Base-by-base conservation (phyloP, 30 jellyfish, hydroid and myxozoan species). In the Aurelia sp. region DNA sequence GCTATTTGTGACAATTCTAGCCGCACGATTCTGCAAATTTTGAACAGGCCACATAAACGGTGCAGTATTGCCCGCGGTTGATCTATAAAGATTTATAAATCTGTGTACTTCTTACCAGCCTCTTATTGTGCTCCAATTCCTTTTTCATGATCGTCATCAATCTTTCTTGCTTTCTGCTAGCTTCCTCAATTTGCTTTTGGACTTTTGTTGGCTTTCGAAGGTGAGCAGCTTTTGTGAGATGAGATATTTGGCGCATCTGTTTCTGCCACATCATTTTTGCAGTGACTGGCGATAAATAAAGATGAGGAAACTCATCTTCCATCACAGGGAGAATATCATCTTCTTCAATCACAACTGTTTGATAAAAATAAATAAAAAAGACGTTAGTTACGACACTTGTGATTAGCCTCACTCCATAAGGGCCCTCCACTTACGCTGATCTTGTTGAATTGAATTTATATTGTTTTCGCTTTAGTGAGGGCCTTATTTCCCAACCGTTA, bases 231-330 rank as follows among this genome's bases (percentile, higher is more conserved):
- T 95, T 95, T 44, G 91, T 52, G 55, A 89, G 90, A 38, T 73
- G 74, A 21, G 91, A 65, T 17, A 95, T 69, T 67, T 95, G 99
- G 50, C 87, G 92, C 97, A 95, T 78, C 58, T 95, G 99, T 63
- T 95, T 95, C 60, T 90, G 94, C 97, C 97, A 95, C 97, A 95
- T 90, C 84, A 95, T 88, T 74, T 68, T 89, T 17, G 97, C 97
- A 58, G 98, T 90, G 52, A 79, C 96, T 31, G 99, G 99, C 7
- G 99, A 95, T 51, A 95, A 78, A 57, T 90, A 82, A 13, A 95
- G 70, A 87, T 90, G 92, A 9, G 99, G 99, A 73, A 95, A 95
- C 72, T 95, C 99, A 17, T 95, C 99, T 18, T 86, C 90, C 99
- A 95, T 95, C 82, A 95, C 90, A 19, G 99, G 99, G 17, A 95